These are phyloP conservation scores for Caenorhabditis sinica DNA, from an alignment of 2,888 invertebrate genomes.

Conservation along the genomic window DNA sequence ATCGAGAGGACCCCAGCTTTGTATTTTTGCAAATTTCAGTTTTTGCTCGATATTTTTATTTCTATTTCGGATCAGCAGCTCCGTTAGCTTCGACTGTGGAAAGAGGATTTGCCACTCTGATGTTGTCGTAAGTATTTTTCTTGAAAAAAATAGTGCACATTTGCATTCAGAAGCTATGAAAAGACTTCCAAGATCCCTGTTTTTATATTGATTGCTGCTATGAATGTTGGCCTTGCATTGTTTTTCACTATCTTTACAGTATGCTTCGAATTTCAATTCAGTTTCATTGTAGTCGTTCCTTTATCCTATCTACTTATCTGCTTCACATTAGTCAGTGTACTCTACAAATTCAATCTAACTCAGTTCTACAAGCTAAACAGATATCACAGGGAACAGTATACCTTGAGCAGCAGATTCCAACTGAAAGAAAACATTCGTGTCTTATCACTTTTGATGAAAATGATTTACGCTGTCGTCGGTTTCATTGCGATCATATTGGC, in stretches of 20 bases:
- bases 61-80: slow-evolving; percentile 37
- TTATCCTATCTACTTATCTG: slow-evolving; percentile 18
- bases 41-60: slow-evolving; percentile 46
- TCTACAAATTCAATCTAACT: slow-evolving; percentile 37
- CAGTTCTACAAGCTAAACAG: slow-evolving; percentile 34
- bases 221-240: slow-evolving; percentile 8
- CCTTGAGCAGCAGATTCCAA: slow-evolving; percentile 51
- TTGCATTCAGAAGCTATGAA: slow-evolving; percentile 39
- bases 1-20: background rate
- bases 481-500: slow-evolving; percentile 14
- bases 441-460: slow-evolving; percentile 39
- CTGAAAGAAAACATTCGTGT: slow-evolving; percentile 51
- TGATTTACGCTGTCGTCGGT: slow-evolving; percentile 38
- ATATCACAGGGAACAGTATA: slow-evolving; percentile 49
- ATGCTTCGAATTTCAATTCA: slow-evolving; percentile 14
- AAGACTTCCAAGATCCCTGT: slow-evolving; percentile 13
- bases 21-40: slow-evolving; percentile 20
- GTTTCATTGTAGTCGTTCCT: slow-evolving; percentile 4
- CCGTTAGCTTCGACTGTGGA: slow-evolving; percentile 41
- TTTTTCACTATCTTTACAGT: slow-evolving; percentile 18
- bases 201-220: background rate
- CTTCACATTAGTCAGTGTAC: slow-evolving; percentile 24
- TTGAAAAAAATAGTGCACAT: no score
- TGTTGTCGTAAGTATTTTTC: slow-evolving; percentile 23
- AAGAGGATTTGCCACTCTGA: slow-evolving; percentile 34